These are phyloP conservation scores for Ophion ventricosus DNA, from an alignment of 2,888 invertebrate species.

Conservation along the genomic window DNA sequence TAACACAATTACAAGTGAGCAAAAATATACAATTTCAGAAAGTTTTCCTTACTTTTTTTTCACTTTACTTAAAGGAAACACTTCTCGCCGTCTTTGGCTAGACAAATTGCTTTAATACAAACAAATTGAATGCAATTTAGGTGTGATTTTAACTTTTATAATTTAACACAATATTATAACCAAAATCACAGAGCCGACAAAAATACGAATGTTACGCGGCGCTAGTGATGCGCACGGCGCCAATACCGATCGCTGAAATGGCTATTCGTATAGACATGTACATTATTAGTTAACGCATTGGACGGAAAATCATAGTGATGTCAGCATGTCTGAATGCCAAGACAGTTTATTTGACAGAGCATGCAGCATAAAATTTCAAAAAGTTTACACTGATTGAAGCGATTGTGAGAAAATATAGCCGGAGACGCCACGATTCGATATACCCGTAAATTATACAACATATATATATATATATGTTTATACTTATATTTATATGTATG, in stretches of 20 bases:
- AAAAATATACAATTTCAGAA: no score
- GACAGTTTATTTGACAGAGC: not conserved
- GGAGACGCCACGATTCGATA: conserved; percentile 39
- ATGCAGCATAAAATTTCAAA: not conserved
- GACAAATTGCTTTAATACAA: no score
- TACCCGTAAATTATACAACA: conserved; percentile 50
- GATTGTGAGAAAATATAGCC: not conserved
- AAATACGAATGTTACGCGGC: no score
- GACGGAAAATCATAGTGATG: conserved; percentile 6
- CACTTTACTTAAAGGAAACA: no score
- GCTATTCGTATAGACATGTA: not conserved
- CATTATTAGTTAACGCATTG: conserved; percentile 6
- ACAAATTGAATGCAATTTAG: no score
- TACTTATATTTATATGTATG: not conserved
- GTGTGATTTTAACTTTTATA: no score
- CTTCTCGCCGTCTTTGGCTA: no score
- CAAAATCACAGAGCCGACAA: no score
- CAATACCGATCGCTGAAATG: not conserved
- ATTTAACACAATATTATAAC: no score
- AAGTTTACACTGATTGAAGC: conserved; percentile 7
- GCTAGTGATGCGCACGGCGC: no score
- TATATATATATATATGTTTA: not conserved
- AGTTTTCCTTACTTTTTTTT: no score
- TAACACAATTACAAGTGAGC: no score
- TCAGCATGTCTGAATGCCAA: not conserved